Evolutionary conservation across 1,140 invertebrate species (phyloP).

Genomic region (Diprion similis): DNA sequence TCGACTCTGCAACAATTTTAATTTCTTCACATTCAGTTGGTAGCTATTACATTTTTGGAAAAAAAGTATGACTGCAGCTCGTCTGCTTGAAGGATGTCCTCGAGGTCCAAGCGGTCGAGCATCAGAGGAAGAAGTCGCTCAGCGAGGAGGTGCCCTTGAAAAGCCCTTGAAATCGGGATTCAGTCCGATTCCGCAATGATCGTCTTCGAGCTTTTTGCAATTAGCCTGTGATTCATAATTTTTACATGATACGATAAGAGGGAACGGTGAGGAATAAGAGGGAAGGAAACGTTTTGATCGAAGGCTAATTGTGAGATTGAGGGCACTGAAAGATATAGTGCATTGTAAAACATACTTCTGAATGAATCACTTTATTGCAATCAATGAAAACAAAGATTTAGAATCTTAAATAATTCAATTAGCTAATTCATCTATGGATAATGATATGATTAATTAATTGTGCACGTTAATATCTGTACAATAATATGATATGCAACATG

Average conservation of each 20-base stretch:
- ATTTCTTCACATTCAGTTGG: no score
- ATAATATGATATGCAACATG: constrained; percentile 60
- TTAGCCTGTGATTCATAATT: not conserved
- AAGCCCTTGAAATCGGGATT: not conserved
- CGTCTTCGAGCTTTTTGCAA: not conserved
- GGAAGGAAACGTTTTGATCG: not conserved
- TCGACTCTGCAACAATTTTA: no score
- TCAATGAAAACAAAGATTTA: not conserved
- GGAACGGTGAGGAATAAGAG: not conserved
- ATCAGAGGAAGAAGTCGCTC: constrained; percentile 49
- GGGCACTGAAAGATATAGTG: constrained; percentile 27
- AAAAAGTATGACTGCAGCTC: constrained; percentile 50
- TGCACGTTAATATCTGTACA: constrained; percentile 53
- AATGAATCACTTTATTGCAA: constrained; percentile 25
- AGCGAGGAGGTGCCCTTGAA: constrained; percentile 54
- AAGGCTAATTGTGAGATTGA: not conserved
- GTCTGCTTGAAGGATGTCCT: constrained; percentile 51
- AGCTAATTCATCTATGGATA: not conserved
- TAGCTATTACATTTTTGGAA: no score
- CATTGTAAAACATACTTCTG: constrained; percentile 27
- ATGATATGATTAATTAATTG: not conserved
- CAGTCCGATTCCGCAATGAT: not conserved
- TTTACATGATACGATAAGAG: not conserved
- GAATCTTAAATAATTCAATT: not conserved
- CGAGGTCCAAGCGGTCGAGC: constrained; percentile 43